Evolutionary conservation across 2,113 vertebrate genomes (phyloP).

Genomic region (Camarhynchus parvulus): DNA sequence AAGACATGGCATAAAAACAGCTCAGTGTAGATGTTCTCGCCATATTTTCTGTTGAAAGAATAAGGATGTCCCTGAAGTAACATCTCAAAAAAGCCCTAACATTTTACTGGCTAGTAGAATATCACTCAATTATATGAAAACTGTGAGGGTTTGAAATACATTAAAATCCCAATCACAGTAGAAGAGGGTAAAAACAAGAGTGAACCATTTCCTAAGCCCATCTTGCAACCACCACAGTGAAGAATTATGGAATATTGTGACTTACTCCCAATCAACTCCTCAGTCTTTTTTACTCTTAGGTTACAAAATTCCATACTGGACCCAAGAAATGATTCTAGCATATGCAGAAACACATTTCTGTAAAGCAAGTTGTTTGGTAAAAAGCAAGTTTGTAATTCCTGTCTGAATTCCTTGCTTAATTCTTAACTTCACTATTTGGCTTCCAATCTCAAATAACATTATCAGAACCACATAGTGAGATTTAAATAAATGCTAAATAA

Average conservation of each 20-base stretch:
- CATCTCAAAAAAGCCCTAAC: background rate
- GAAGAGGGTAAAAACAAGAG: rapidly evolving
- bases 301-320: background rate
- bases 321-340: background rate
- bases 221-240: background rate
- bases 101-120: background rate
- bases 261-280: background rate
- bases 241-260: background rate
- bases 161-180: background rate
- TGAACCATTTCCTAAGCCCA: background rate
- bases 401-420: background rate
- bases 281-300: background rate
- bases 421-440: background rate
- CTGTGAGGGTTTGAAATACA: background rate
- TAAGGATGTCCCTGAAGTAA: background rate
- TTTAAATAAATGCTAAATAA: background rate
- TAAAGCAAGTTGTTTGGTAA: background rate
- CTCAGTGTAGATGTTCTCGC: background rate
- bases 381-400: background rate
- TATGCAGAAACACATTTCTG: background rate
- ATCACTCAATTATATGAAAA: background rate
- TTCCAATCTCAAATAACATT: background rate
- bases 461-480: background rate
- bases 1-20: background rate
- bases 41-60: background rate